phyloP scores from a whole-genome alignment of 2,113 vertebrate genomes.

The Tiliqua scincoides region DNA sequence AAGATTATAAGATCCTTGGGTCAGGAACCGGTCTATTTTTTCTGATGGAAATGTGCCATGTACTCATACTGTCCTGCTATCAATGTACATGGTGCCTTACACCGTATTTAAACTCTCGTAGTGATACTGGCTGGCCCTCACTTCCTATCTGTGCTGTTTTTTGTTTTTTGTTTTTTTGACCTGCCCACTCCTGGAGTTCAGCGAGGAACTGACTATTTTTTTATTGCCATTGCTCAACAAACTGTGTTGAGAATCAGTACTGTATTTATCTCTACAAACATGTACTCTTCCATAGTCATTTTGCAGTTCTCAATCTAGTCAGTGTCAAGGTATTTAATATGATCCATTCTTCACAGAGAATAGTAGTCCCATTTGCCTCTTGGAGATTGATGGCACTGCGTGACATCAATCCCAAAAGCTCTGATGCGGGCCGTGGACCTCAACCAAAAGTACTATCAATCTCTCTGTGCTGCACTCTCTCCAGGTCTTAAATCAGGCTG shows the following conservation, averaged over 20 bases:
- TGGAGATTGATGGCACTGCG: constrained; percentile 75
- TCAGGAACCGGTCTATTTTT: too few species aligned
- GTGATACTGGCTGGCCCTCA: neutral
- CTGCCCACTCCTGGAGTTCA: constrained; percentile 48
- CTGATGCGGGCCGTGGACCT: constrained; percentile 78
- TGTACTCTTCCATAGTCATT: constrained; percentile 75
- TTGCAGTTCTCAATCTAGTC: constrained; percentile 82
- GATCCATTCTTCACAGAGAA: constrained; percentile 80
- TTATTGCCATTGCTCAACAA: constrained; percentile 55
- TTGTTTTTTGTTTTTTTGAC: constrained; percentile 18
- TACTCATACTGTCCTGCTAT: too few species aligned
- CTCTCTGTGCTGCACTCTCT: constrained; percentile 70
- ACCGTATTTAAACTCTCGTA: neutral
- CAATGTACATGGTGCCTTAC: too few species aligned
- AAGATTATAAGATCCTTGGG: too few species aligned
- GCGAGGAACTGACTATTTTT: constrained; percentile 9
- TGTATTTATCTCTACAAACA: constrained; percentile 75
- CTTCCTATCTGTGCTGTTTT: neutral
- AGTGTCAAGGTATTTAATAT: constrained; percentile 82
- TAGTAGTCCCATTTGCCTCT: constrained; percentile 78
- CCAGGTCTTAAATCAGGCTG: constrained; percentile 77
- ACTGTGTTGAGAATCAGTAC: constrained; percentile 70
- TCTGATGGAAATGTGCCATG: too few species aligned
- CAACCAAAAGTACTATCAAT: constrained; percentile 83
- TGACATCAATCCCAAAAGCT: constrained; percentile 82